phyloP scores from a whole-genome alignment of 2,888 invertebrate species.

The Homarus gammarus region DNA sequence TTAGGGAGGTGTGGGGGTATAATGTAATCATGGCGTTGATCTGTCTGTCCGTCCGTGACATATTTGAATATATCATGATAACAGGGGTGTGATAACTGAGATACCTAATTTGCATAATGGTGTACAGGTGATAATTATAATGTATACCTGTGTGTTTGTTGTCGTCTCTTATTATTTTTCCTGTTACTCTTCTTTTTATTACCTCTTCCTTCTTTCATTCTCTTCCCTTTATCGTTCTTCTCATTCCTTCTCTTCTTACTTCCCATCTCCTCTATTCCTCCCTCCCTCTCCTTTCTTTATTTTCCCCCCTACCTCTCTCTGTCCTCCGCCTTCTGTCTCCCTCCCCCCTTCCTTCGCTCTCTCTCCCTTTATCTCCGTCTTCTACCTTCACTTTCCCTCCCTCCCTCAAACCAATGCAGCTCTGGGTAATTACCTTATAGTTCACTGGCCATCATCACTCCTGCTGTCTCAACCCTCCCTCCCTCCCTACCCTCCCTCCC shows the following conservation, averaged over 20 bases:
- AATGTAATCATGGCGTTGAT: no score
- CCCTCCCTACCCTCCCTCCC: neutral
- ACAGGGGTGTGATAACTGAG: no score
- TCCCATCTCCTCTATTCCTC: neutral
- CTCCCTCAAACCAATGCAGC: neutral
- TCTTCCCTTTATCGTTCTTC: neutral
- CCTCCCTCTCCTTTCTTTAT: neutral
- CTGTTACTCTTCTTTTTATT: no score
- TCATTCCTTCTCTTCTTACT: neutral
- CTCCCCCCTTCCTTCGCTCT: neutral
- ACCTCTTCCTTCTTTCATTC: no score
- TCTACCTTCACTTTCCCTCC: neutral
- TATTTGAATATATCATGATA: no score
- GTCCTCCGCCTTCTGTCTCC: neutral
- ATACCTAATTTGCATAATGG: no score
- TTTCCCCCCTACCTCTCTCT: no score
- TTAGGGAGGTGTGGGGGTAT: no score
- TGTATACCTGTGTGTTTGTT: no score
- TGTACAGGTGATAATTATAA: no score
- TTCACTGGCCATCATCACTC: neutral
- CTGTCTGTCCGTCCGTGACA: no score
- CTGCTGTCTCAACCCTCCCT: constrained; percentile 4
- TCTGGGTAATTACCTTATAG: neutral
- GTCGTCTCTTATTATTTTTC: no score
- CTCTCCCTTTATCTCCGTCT: neutral